phyloP scores from a whole-genome alignment of 1,140 invertebrate species.

The Myzus persicae region DNA sequence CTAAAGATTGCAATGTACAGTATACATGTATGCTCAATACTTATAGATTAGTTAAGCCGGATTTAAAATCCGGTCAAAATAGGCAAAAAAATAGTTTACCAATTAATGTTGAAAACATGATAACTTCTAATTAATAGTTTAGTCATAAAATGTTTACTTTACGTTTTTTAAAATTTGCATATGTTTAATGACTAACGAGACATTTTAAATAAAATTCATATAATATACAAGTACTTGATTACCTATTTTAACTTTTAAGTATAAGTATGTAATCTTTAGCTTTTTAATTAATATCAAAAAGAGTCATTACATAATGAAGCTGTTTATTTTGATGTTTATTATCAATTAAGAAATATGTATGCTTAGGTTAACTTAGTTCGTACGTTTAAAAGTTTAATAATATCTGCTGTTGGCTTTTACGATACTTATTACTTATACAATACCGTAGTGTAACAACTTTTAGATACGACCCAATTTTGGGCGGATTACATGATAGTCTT shows the following conservation, averaged over 20 bases:
- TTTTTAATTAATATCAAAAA: background rate
- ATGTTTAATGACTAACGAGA: background rate
- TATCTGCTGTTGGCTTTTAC: background rate
- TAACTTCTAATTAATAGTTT: background rate
- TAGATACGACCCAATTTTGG: background rate
- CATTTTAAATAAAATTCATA: background rate
- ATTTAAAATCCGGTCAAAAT: background rate
- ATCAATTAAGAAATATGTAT: background rate
- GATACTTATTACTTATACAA: background rate
- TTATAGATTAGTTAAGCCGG: background rate
- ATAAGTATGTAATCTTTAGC: background rate
- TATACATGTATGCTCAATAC: background rate
- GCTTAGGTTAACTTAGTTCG: background rate
- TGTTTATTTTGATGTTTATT: background rate
- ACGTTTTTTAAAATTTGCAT: background rate
- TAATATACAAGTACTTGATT: too few species aligned
- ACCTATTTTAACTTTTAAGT: too few species aligned
- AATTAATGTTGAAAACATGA: background rate
- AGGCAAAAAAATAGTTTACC: background rate
- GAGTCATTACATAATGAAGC: background rate
- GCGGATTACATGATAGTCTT: background rate
- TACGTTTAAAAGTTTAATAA: constrained; percentile 10
- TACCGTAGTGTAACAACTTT: background rate
- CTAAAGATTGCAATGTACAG: background rate
- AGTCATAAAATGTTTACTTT: background rate